Conservation (phyloP, 2,888 invertebrate genomes). For the Noctuana brunneofusca region DNA sequence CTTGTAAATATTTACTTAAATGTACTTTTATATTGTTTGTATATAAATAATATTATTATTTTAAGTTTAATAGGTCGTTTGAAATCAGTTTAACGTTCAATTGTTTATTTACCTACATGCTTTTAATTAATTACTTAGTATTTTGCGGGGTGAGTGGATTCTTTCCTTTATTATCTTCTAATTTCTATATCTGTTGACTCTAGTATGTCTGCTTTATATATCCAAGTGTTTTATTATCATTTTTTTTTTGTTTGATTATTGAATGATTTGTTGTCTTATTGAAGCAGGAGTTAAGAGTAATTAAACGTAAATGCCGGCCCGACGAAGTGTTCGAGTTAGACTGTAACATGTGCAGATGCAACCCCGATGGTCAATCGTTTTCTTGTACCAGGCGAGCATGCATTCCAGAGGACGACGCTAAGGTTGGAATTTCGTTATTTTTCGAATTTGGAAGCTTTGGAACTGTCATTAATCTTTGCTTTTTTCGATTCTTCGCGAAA, state of each 20-base stretch:
- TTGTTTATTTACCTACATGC: too few relatives aligned
- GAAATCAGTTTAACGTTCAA: too few relatives aligned
- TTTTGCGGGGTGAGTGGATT: too few relatives aligned
- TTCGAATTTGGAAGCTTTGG: neutral
- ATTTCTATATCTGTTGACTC: neutral
- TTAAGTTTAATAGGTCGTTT: too few relatives aligned
- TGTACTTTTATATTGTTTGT: too few relatives aligned
- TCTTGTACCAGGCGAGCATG: conserved; percentile 79
- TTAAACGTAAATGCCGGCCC: conserved; percentile 69
- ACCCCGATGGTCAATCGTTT: conserved; percentile 78
- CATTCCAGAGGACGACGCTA: conserved; percentile 53
- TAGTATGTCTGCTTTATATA: too few relatives aligned
- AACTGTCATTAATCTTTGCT: too few relatives aligned
- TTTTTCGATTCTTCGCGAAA: neutral
- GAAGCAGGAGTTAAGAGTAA: conserved; percentile 55
- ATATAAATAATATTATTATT: too few relatives aligned
- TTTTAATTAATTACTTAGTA: too few relatives aligned
- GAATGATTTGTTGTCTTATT: neutral
- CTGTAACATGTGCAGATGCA: conserved; percentile 84
- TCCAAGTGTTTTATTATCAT: neutral
- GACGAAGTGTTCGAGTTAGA: conserved; percentile 80
- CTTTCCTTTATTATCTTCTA: too few relatives aligned
- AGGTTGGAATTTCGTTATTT: conserved; percentile 42
- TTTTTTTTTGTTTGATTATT: neutral
- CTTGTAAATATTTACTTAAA: too few relatives aligned